A percentile compares a stretch with the other conserved stretches of the same genome.
Conservation (phyloP, 92 coral and sea anemone species). For the Epizoanthus fatuus region DNA sequence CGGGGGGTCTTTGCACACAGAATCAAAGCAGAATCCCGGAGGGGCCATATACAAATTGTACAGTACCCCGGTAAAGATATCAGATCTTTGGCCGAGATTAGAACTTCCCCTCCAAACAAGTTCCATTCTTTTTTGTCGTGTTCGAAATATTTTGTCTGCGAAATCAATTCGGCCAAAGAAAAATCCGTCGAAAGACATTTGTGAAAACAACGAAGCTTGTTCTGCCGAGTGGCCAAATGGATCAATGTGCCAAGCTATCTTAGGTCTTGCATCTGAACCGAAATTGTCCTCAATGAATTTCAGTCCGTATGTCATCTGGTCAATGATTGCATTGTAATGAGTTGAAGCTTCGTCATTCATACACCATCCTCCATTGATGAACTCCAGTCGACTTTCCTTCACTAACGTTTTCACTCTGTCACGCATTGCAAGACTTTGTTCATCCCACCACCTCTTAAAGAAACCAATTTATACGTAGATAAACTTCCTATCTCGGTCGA, state of each 20-base stretch:
- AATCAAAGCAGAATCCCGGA: slow-evolving; percentile 88
- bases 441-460: slow-evolving; percentile 78
- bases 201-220: slow-evolving; percentile 84
- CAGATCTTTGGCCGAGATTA: slow-evolving; percentile 79
- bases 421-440: slow-evolving; percentile 60
- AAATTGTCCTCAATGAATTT: slow-evolving; percentile 72
- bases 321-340: slow-evolving; percentile 85
- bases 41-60: slow-evolving; percentile 91
- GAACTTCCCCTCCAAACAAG: slow-evolving; percentile 81
- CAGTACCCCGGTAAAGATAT: slow-evolving; percentile 92
- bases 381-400: slow-evolving; percentile 73
- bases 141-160: slow-evolving; percentile 63
- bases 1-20: slow-evolving; percentile 83
- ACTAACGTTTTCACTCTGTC: slow-evolving; percentile 82
- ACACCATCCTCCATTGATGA: slow-evolving; percentile 85
- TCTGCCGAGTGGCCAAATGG: slow-evolving; percentile 86
- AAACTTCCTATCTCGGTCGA: slow-evolving; percentile 53
- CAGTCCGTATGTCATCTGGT: slow-evolving; percentile 82
- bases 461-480: slow-evolving; percentile 82
- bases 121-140: slow-evolving; percentile 69
- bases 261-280: slow-evolving; percentile 76
- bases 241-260: slow-evolving; percentile 86
- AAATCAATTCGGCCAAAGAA: slow-evolving; percentile 83
- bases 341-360: slow-evolving; percentile 86
- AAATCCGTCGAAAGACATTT: slow-evolving; percentile 86